These are phyloP conservation scores for Trisateles emortualis DNA, from an alignment of 2,888 invertebrate genomes.

Conservation along the genomic window DNA sequence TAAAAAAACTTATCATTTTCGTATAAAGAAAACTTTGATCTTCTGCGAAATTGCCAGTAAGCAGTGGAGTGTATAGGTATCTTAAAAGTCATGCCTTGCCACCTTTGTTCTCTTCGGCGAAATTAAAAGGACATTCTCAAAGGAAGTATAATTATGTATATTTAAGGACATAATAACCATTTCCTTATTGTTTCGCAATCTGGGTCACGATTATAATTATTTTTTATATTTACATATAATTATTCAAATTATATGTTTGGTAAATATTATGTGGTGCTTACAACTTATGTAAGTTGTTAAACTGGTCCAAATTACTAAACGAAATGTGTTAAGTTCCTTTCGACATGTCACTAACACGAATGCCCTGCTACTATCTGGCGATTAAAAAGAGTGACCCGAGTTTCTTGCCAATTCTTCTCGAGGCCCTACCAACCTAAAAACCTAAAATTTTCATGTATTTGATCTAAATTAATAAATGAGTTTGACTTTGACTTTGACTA, in stretches of 20 bases:
- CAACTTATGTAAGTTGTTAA: slow-evolving; percentile 32
- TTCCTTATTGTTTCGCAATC: slow-evolving; percentile 50
- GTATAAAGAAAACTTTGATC: no score
- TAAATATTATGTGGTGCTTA: slow-evolving; percentile 25
- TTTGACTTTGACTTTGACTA: no score
- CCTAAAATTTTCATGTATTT: no score
- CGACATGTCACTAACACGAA: no score
- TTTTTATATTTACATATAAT: slow-evolving; percentile 32
- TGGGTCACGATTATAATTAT: slow-evolving; percentile 40
- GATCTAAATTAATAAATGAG: no score
- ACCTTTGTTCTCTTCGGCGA: slow-evolving; percentile 51
- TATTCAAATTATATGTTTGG: slow-evolving; percentile 33
- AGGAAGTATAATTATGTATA: slow-evolving; percentile 47
- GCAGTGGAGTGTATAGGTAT: not conserved
- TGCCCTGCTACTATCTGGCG: no score
- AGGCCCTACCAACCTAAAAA: no score
- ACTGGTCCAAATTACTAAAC: not conserved
- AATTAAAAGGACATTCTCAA: slow-evolving; percentile 47
- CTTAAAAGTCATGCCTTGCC: slow-evolving; percentile 45
- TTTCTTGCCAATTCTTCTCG: no score
- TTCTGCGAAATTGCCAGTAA: no score
- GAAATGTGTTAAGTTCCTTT: no score
- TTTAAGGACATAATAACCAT: slow-evolving; percentile 50
- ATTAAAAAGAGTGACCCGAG: no score
- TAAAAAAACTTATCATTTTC: no score